Conservation (phyloP, 2,797 vertebrate species). For the Leucoraja ocellata region DNA sequence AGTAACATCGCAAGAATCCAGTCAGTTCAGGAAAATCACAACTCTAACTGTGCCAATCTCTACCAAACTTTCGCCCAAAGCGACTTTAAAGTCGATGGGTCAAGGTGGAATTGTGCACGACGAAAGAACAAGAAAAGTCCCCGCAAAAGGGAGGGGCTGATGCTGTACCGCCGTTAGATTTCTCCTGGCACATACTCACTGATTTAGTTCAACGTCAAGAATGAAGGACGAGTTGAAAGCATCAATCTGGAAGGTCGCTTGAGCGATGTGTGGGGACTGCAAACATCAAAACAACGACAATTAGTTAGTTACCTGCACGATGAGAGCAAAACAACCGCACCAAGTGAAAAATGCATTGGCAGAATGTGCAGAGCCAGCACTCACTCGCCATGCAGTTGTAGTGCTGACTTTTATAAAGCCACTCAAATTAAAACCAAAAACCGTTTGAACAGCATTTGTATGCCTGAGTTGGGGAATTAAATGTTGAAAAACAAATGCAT, state of each 20-base stretch:
- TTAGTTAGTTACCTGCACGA: neutral
- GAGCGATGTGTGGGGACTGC: slow-evolving; percentile 80
- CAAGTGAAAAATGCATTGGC: neutral
- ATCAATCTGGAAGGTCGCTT: slow-evolving; percentile 85
- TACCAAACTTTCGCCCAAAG: neutral
- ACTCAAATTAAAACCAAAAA: neutral
- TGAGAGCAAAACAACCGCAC: neutral
- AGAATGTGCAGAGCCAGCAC: neutral
- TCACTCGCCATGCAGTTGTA: neutral
- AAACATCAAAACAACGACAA: slow-evolving; percentile 46
- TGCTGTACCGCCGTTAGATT: neutral
- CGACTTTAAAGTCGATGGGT: neutral
- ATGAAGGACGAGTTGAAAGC: slow-evolving; percentile 82
- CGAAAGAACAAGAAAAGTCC: neutral
- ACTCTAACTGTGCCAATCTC: neutral
- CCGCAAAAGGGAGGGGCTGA: neutral
- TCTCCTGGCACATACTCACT: slow-evolving; percentile 68
- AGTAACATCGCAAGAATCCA: neutral
- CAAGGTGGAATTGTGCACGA: too few relatives aligned
- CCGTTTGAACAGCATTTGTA: neutral
- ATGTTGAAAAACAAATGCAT: neutral
- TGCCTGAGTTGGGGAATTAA: neutral
- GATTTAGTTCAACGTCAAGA: slow-evolving; percentile 83
- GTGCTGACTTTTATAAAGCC: neutral
- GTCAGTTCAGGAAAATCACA: neutral